phyloP scores from a whole-genome alignment of 30 jellyfish, hydroid and myxozoan genomes.

The Pseudorhiza aurosa region DNA sequence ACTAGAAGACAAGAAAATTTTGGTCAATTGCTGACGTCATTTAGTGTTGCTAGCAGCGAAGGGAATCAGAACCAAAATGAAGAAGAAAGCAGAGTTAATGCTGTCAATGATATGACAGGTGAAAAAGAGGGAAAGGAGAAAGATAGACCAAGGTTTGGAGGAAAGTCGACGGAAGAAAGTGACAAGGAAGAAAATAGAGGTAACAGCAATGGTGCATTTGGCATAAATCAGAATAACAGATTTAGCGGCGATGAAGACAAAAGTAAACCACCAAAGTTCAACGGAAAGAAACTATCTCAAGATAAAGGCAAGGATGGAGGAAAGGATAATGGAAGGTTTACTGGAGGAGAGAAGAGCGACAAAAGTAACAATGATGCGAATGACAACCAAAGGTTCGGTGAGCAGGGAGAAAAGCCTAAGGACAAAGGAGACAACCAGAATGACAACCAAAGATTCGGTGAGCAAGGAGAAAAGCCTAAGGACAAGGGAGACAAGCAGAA shows the following conservation, averaged over 20 bases:
- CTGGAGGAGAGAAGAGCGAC: background rate
- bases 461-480: background rate
- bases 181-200: constrained; percentile 2
- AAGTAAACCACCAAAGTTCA: background rate
- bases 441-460: background rate
- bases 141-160: constrained; percentile 1
- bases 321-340: background rate
- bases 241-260: background rate
- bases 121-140: background rate
- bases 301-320: background rate
- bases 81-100: constrained; percentile 2
- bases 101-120: constrained; percentile 23
- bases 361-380: background rate
- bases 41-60: background rate
- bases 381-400: background rate
- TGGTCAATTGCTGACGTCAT: constrained; percentile 23
- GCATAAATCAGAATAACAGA: background rate
- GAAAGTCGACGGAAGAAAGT: background rate
- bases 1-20: constrained; percentile 16
- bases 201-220: background rate
- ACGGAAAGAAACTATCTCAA: background rate
- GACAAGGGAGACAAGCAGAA: background rate
- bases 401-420: background rate
- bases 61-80: background rate
- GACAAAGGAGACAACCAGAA: background rate